phyloP scores from a whole-genome alignment of 2,888 invertebrate genomes.

The Pammene aurita region DNA sequence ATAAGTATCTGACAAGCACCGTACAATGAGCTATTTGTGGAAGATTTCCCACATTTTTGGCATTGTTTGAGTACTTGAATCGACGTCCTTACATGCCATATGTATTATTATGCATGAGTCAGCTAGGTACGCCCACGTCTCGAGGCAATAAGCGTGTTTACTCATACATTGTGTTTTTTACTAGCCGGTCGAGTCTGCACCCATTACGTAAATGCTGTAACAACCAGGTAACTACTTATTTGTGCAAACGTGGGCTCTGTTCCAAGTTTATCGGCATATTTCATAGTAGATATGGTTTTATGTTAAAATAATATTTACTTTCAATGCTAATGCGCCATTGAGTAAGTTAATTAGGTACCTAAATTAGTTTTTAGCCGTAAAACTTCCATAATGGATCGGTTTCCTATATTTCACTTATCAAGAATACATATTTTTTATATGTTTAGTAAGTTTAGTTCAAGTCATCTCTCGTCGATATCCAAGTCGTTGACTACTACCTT shows the following conservation, averaged over 20 bases:
- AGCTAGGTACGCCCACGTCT: conserved; percentile 39
- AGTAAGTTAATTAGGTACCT: no score
- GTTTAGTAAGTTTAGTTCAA: no score
- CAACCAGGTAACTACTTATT: conserved; percentile 3
- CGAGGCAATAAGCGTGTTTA: conserved; percentile 37
- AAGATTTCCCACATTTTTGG: conserved; percentile 32
- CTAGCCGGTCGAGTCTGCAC: conserved; percentile 20
- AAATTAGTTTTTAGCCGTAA: no score
- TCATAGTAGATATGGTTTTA: neutral
- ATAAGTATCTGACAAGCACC: neutral
- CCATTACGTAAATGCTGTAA: conserved; percentile 24
- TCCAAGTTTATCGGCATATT: neutral
- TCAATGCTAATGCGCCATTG: neutral
- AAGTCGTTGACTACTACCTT: no score
- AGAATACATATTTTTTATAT: no score
- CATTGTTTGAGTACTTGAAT: conserved; percentile 32
- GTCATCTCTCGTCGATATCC: no score
- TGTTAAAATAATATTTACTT: neutral
- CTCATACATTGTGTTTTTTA: conserved; percentile 39
- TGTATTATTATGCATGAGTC: conserved; percentile 41
- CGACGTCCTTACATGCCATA: conserved; percentile 28
- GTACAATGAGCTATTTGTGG: conserved; percentile 15
- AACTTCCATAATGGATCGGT: no score
- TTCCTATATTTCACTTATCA: no score
- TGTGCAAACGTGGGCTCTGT: neutral